Evolutionary conservation across 2,113 vertebrate species (phyloP), one percentile per base, ranked within the genome.

Genomic region (Triplophysa dalaica): DNA sequence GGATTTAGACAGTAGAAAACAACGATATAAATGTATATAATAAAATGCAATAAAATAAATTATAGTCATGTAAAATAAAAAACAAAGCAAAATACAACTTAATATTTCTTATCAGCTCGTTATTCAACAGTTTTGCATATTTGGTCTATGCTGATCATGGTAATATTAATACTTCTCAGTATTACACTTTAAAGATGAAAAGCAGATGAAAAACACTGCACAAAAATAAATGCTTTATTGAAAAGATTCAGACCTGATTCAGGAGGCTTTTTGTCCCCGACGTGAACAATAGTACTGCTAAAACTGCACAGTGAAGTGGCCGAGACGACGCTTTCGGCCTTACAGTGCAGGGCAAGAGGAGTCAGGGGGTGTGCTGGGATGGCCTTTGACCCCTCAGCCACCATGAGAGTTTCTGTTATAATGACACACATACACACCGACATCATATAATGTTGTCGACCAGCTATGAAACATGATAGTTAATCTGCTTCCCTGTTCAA

Each of bases 231-330:
- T 38, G 7, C 6, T 38, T 38, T 7, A 45, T 11, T 2, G 11
- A 17, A 43, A 64, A 29, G 21, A 12, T 41, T 24, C 50, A 26
- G 26, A 93, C 95, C 95, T 89, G 94, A 94, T 87, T 96, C 95
- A 26, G 92, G 95, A 81, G 94, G 94, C 82, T 96, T 96, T 92
- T 96, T 96, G 92, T 96, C 95, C 87, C 95, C 95, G 75, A 96
- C 96, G 83, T 96, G 95, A 88, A 97, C 95, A 83, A 96, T 96
- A 88, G 95, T 97, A 82, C 95, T 96, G 92, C 95, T 97, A 93
- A 96, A 97, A 92, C 95, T 97, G 89, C 96, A 96, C 91, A 95
- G 95, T 70, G 95, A 96, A 43, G 94, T 96, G 87, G 93, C 70
- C 9, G 95, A 97, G 21, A 91, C 93, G 88, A 96, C 95, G 29